Base-by-base conservation (phyloP, 2,888 invertebrate genomes). In the Panzeria rudis region DNA sequence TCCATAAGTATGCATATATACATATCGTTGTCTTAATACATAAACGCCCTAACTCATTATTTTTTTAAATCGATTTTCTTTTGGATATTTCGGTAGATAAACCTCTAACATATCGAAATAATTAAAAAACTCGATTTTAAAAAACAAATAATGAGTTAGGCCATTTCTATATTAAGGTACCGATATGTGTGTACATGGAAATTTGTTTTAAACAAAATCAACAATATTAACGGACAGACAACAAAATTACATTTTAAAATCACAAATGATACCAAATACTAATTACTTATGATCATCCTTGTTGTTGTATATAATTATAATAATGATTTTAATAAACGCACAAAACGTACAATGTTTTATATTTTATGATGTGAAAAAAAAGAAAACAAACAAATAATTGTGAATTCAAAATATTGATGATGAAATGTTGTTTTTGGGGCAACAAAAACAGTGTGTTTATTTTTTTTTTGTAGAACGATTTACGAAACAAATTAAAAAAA, bases 331-430 rank as follows among this genome's bases (percentile, higher is more conserved):
- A n/a, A 47, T 23, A 47, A 56, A 66, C 76, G 25, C 56, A 66
- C 47, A 15, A 15, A 15, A 25, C 35, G 17, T 17, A 56, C 17
- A 71, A 56, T 50, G 20, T 29, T 66, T 47, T 47, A 8, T 25
- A 8, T 41, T 73, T 32, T n/a, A 9, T 50, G 17, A 61, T 29
- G 32, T 23, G 23, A 15, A 29, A 56, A 44, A 29, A 32, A 25
- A 2, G 23, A 41, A 59, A 68, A 20, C 0, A 0, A 29, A 59
- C 15, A 29, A 56, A 68, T 3, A 50, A 38, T 20, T 47, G 54
- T 47, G 35, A 50, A 68, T 61, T 38, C n/a, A 25, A 61, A 61
- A 69, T 69, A 68, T 50, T 69, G 25, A 68, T 20, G 38, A 75
- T 44, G 66, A 68, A 66, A 56, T 56, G 29, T n/a, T 8, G 32